Evolutionary conservation across 2,797 vertebrate genomes (phyloP).

Genomic region (Pseudomugil gertrudae): DNA sequence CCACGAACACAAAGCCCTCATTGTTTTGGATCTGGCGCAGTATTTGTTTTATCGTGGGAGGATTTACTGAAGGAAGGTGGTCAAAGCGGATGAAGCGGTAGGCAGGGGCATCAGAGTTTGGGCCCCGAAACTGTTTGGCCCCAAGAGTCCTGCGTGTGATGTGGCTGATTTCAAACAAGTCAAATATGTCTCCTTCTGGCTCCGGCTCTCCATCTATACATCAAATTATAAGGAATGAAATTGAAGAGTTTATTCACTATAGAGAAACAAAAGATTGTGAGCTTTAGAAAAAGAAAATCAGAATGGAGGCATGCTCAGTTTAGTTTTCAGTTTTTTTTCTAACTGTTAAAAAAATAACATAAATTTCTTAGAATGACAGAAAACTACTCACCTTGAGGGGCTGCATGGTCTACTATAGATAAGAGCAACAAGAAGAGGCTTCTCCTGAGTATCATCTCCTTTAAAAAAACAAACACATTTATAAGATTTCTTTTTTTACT

Average conservation of each 20-base stretch:
- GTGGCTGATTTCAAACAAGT: constrained; percentile 92
- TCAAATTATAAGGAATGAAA: constrained; percentile 13
- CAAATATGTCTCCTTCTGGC: constrained; percentile 89
- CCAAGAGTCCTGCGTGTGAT: constrained; percentile 93
- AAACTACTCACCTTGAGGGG: constrained; percentile 83
- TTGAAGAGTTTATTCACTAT: not conserved
- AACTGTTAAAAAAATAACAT: not conserved
- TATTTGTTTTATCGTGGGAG: constrained; percentile 85
- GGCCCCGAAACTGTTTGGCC: constrained; percentile 93
- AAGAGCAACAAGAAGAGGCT: constrained; percentile 82
- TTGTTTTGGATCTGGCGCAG: constrained; percentile 84
- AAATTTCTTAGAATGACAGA: not conserved
- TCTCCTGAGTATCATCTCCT: constrained; percentile 85
- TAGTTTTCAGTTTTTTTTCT: not conserved
- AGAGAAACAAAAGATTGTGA: not conserved
- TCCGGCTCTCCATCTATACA: constrained; percentile 85
- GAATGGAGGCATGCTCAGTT: not conserved
- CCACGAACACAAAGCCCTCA: constrained; percentile 94
- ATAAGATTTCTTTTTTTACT: constrained; percentile 19
- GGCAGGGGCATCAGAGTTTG: constrained; percentile 83
- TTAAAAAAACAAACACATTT: constrained; percentile 62
- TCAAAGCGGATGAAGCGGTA: constrained; percentile 97
- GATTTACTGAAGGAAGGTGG: constrained; percentile 89
- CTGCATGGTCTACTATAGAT: constrained; percentile 79
- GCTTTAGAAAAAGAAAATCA: not conserved